A percentile compares a stretch with the other conserved stretches of the same genome.
These are phyloP conservation scores for Oegoconia quadripuncta DNA, from an alignment of 2,888 invertebrate species.

Conservation along the genomic window DNA sequence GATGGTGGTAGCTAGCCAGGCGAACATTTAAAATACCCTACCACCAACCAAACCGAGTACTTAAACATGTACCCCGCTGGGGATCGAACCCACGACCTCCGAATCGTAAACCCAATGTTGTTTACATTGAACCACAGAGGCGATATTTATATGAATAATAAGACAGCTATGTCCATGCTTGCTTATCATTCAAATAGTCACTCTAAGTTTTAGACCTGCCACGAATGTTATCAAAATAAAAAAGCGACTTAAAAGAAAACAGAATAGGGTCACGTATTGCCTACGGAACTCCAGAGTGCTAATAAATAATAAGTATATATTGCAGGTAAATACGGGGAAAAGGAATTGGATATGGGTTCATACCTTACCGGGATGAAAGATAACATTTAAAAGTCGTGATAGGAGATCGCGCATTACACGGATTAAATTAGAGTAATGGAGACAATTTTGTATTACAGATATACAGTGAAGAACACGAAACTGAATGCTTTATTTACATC, in stretches of 20 bases:
- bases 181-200: conserved; percentile 6
- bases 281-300: conserved; percentile 14
- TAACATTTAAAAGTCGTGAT: background rate
- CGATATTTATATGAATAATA: no score
- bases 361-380: background rate
- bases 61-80: no score
- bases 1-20: no score
- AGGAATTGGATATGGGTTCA: conserved; percentile 13
- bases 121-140: no score
- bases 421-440: background rate
- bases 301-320: conserved; percentile 18
- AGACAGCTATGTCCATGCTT: no score
- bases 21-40: no score
- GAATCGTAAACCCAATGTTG: no score
- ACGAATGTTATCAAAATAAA: conserved; percentile 15
- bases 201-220: conserved; percentile 6
- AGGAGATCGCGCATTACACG: background rate
- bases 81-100: no score
- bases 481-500: no score
- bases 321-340: conserved; percentile 16
- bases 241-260: conserved; percentile 8
- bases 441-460: no score
- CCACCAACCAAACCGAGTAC: no score
- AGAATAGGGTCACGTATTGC: conserved; percentile 11
- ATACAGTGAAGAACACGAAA: no score